These are phyloP conservation scores for Heteronetta atricapilla DNA, from an alignment of 2,113 vertebrate species.

Conservation along the genomic window DNA sequence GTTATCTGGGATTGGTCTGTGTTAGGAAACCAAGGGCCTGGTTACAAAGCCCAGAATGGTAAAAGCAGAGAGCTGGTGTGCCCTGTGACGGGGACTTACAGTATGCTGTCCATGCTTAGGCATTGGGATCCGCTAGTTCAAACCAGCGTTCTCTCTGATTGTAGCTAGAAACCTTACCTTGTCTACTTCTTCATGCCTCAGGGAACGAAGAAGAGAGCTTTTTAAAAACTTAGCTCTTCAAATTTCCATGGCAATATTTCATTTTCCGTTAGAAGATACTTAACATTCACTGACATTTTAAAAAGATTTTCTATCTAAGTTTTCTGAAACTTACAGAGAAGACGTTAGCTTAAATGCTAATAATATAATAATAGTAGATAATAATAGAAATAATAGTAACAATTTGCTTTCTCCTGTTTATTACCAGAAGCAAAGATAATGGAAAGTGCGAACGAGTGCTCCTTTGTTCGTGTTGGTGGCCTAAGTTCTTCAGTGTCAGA, in stretches of 20 bases:
- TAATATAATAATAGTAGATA: no score
- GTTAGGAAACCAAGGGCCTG: background rate
- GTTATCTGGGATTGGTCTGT: background rate
- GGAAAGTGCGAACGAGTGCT: background rate
- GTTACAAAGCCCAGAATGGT: background rate
- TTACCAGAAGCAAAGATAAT: slow-evolving; percentile 29
- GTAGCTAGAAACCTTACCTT: background rate
- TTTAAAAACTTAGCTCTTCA: background rate
- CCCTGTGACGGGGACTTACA: fast-evolving
- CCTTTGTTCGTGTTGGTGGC: slow-evolving; percentile 14
- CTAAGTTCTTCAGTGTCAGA: slow-evolving; percentile 57
- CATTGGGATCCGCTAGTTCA: background rate
- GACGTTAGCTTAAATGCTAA: background rate
- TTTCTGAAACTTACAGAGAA: background rate
- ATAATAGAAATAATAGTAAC: background rate
- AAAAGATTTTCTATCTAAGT: background rate
- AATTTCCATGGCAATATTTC: background rate
- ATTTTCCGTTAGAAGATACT: background rate
- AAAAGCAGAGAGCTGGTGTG: background rate
- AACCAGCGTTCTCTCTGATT: background rate
- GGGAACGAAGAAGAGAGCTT: background rate
- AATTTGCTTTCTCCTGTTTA: background rate
- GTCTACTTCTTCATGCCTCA: background rate
- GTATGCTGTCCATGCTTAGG: background rate
- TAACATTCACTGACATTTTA: background rate